Conservation (phyloP, 2,113 vertebrate genomes). For the Passer montanus region DNA sequence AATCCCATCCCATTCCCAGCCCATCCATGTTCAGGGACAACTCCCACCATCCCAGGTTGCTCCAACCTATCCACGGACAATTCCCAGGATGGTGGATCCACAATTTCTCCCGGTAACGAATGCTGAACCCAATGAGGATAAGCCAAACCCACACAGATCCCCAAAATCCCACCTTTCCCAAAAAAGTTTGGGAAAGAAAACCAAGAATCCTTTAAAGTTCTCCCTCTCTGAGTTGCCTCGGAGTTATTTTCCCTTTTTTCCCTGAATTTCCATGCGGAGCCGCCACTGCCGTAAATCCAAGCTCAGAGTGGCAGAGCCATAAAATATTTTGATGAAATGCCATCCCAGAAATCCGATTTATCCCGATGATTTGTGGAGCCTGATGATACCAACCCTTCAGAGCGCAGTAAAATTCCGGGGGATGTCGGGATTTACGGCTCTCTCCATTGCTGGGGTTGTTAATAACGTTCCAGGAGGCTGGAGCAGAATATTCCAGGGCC, state of each 20-base stretch:
- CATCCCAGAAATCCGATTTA: constrained; percentile 47
- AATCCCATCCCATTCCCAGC: not conserved
- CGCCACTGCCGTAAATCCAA: constrained; percentile 46
- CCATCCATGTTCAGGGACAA: not conserved
- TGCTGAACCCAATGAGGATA: fast-evolving
- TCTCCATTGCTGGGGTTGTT: not conserved
- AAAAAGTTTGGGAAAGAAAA: not conserved
- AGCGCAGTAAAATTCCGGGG: constrained; percentile 47
- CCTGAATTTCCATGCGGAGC: constrained; percentile 40
- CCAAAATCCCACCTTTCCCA: not conserved
- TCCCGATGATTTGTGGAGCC: constrained; percentile 56
- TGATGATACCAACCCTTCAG: constrained; percentile 33
- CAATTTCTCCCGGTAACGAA: fast-evolving
- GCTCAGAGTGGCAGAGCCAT: constrained; percentile 19
- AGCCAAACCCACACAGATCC: fast-evolving
- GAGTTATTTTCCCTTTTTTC: not conserved
- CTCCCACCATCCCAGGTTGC: not conserved
- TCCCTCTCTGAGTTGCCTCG: not conserved
- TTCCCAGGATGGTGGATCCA: not conserved
- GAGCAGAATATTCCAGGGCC: not conserved
- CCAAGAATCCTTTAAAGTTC: not conserved
- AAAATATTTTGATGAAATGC: constrained; percentile 68
- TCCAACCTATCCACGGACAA: not conserved
- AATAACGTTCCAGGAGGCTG: constrained; percentile 18
- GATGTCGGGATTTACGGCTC: constrained; percentile 41